Base-by-base conservation (phyloP, 1,140 invertebrate species). In the Pectinophora gossypiella region DNA sequence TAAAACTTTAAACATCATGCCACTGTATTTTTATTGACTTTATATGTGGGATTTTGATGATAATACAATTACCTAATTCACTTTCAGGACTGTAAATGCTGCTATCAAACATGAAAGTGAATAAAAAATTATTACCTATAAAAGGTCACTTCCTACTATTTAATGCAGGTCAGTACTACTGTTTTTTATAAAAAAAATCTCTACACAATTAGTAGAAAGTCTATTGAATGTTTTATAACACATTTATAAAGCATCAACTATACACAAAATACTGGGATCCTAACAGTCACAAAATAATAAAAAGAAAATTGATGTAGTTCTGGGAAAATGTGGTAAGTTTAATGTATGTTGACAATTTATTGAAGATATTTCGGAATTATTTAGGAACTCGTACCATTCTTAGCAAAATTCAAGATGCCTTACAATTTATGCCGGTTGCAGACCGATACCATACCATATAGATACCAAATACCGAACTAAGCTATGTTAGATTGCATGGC, bases 121-220 rank as follows among this genome's bases (percentile, higher is more conserved):
- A 95, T 74, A 91, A 89, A 68, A 89, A 92, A 40, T 84, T 95
- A 42, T 70, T 95, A 62, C 94, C 94, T 36, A 92, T 96, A 76
- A 96, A 96, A 79, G 92, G 90, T 4, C 94, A 95, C 85, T 96
- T 94, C 80, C 95, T 96, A 79, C 84, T 95, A 15, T 95, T 91
- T 59, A 94, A 95, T 90, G 94, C 93, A 69, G 95, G 95, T 96
- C 16, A 52, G 50, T 36, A 20, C 6, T 22, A 32, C 2, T 32
- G 27, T n/a, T 27, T 27, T 27, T 6, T 27, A 12, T 27, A 6
- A 27, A 6, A 6, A 6, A 27, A 27, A 6, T 27, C 23, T 6
- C 5, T 27, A 27, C 12, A 27, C 5, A 5, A 12, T 27, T 5
- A 6, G 23, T 27, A 6, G 12, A 27, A 27, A 27, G 12, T 5